Conservation (phyloP, 2,888 invertebrate species). For the Tipula lateralis region DNA sequence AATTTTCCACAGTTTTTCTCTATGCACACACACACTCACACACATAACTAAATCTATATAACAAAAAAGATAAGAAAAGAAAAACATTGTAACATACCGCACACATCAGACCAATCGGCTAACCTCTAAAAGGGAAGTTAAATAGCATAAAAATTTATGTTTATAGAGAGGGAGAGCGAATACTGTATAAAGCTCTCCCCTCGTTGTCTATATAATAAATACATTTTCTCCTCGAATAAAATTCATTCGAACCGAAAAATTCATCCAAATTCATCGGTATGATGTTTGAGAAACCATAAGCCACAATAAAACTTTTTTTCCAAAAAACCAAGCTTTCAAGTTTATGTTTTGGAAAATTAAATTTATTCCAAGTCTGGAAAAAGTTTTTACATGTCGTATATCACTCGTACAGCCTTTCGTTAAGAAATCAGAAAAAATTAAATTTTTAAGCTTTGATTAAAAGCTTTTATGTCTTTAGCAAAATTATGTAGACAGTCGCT, state of each 20-base stretch:
- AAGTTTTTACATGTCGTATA: neutral
- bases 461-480: neutral
- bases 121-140: conserved; percentile 15
- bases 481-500: neutral
- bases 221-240: neutral
- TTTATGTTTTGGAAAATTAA: neutral
- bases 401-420: neutral
- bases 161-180: neutral
- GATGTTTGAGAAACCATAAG: neutral
- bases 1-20: neutral
- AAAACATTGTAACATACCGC: neutral
- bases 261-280: neutral
- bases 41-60: too few species aligned
- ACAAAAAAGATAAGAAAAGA: neutral
- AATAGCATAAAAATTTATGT: neutral
- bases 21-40: neutral
- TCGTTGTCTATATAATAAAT: neutral
- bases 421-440: neutral
- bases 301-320: neutral
- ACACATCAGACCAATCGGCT: conserved; percentile 27
- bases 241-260: neutral
- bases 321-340: neutral
- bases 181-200: neutral
- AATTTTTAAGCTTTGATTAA: neutral
- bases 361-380: neutral